Evolutionary conservation across 1,140 invertebrate genomes (phyloP), one percentile per base, ranked within the genome.

Genomic region (Uloborus diversus): DNA sequence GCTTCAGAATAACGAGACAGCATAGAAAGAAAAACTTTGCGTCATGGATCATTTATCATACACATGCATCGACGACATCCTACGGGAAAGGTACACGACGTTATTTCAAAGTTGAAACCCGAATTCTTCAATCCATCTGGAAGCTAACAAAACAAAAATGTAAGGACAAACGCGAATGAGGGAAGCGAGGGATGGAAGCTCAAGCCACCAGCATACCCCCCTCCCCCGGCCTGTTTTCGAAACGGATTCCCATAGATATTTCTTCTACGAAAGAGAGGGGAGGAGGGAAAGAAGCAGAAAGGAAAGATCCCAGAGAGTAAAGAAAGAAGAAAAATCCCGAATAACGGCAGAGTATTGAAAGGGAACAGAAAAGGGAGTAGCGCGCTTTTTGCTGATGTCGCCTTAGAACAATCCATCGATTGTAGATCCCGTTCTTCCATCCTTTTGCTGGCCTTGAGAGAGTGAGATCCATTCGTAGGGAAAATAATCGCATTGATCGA

Each of bases 401-500:
- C 59, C 59, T 17, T 78, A 78, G 73, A 78, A 78, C 73, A 78
- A 65, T 78, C 61, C 32, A 78, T 78, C 47, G 73, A 78, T 65
- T 65, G 73, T 53, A 57, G 42, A 78, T 66, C 42, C 61, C 62
- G 28, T 62, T 62, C n/a, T 62, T 62, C 30, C 47, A 57, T 25
- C 57, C 20, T 49, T 66, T 64, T 30, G 20, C 25, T 56, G 62
- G 73, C 73, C 61, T 78, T 78, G 56, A 59, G 68, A 57, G 57
- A 33, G 70, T 32, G 32, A 51, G 49, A 78, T 78, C 62, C 71
- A 53, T 78, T 78, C 47, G 62, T 23, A 65, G 70, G 42, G 59
- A 73, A 73, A 73, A 73, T 73, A 73, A 73, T 73, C 70, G 47
- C 73, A 78, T 73, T 78, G 73, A 78, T 78, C 73, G 73, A 53